Evolutionary conservation across 2,797 vertebrate genomes (phyloP), one percentile per base, ranked within the genome.

Genomic region (Oreonectes daqikongensis): DNA sequence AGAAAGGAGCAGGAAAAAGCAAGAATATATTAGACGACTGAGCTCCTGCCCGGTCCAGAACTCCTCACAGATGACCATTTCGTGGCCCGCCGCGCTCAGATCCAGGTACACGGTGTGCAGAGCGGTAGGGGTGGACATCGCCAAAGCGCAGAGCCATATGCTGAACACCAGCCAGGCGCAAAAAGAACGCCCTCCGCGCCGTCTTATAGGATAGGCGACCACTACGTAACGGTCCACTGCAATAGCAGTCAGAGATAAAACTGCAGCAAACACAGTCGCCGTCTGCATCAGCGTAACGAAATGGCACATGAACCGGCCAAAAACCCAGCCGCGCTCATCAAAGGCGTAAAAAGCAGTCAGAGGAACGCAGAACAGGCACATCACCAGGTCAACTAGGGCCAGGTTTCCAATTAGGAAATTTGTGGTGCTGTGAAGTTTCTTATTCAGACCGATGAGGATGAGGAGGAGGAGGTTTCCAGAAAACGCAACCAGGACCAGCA

Each of bases 341-440:
- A 95, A 96, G 32, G 94, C 94, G 0, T 95, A 96, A 75, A 94
- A 93, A 0, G 88, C 94, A 0, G 95, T 96, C 82, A 95, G 75
- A 0, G 95, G 95, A 18, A 95, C 92, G 0, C 94, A 96, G 87
- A 94, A 92, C 40, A 96, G 77, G 82, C 93, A 95, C 94, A 96
- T 96, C 77, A 95, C 48, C 78, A 96, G 86, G 86, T 96, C 94
- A 0, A 94, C 93, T 0, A 87, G 86, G 0, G 95, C 95, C 85
- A 97, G 80, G 89, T 96, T 97, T 22, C 94, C 93, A 4, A 95
- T 95, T 22, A 97, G 92, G 82, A 97, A 95, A 66, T 95, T 95
- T 8, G 94, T 95, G 63, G 95, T 95, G 88, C 90, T 95, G 88
- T 95, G 94, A 79, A 94, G 90, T 84, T 95, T 92, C 88, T 94